A percentile compares a stretch with the other conserved stretches of the same genome.
These are phyloP conservation scores for Catharus minimus DNA, from an alignment of 2,113 vertebrate species.

Conservation along the genomic window DNA sequence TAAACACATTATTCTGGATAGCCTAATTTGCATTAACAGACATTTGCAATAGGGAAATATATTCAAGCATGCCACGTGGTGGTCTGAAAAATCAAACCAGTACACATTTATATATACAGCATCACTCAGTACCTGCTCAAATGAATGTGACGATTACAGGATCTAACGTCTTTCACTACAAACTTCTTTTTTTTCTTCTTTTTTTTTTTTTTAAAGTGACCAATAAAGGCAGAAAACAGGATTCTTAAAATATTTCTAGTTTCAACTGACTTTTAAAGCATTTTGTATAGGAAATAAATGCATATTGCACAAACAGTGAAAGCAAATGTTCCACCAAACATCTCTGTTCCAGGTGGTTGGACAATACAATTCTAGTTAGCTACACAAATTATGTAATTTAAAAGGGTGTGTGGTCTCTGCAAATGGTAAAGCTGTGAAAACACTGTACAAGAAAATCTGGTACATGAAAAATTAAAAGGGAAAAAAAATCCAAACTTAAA, in stretches of 20 bases:
- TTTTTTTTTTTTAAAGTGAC: constrained; percentile 76
- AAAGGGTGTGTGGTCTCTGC: constrained; percentile 68
- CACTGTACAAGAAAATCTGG: constrained; percentile 74
- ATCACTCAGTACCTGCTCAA: constrained; percentile 99
- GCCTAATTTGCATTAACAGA: constrained; percentile 93
- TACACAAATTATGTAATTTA: constrained; percentile 64
- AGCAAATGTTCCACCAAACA: constrained; percentile 89
- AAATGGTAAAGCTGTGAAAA: constrained; percentile 77
- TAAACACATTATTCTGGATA: constrained; percentile 90
- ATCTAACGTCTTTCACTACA: constrained; percentile 86
- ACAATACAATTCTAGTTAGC: constrained; percentile 71
- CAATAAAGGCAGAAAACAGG: constrained; percentile 79
- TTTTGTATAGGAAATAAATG: constrained; percentile 86
- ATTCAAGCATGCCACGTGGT: constrained; percentile 92
- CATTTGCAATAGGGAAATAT: constrained; percentile 82
- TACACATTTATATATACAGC: constrained; percentile 87
- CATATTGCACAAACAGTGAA: constrained; percentile 98
- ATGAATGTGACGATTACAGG: constrained; percentile 91
- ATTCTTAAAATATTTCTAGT: constrained; percentile 79
- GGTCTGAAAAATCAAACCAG: constrained; percentile 88
- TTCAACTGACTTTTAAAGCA: constrained; percentile 90
- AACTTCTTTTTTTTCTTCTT: constrained; percentile 57
- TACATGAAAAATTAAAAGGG: constrained; percentile 78
- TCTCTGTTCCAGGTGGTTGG: constrained; percentile 81
- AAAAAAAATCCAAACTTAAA: constrained; percentile 78